Base-by-base conservation (phyloP, 2,113 vertebrate genomes). In the Cnemophilus loriae region DNA sequence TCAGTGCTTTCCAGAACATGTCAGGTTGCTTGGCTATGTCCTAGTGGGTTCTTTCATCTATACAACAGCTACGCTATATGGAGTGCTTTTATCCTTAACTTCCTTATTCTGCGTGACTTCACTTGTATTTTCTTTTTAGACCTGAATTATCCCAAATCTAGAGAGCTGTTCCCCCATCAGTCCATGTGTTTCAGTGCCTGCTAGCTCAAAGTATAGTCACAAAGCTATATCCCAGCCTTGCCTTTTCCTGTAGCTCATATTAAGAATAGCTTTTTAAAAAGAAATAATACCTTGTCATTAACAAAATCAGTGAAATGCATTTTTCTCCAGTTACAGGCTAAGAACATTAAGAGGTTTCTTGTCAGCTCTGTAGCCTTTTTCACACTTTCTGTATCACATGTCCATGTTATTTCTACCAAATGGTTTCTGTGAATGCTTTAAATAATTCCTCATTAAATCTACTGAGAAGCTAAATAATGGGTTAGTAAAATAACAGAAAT, bases 401-500 rank as follows among this genome's bases (percentile, higher is more conserved):
- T 83, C 95, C 69, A n/a, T 35, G 39, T 67, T 93, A 70, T 89
- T 94, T 93, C 28, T 70, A n/a, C n/a, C 74, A 47, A 92, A 69
- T 59, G 39, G 32, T 92, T 90, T 95, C 67, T 84, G 21, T 75
- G 47, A 95, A 94, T 41, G 21, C 55, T 95, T 96, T 93, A 91
- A 96, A 84, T 95, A 91, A 98, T 98, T 98, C 98, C 98, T 98
- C 98, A 98, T 97, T 98, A 98, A 98, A 98, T 98, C 97, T 85
- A 96, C 39, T 86, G 87, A 93, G 94, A 96, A 78, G 87, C 96
- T 92, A 95, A 95, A 93, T 73, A 93, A 71, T 76, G 93, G 89
- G 96, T 98, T 98, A 97, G 94, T 98, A 93, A 97, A 94, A 91
- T 26, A 97, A 96, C 89, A 96, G 59, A 97, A 96, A 97, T 94